Conservation (phyloP, 2,888 invertebrate genomes). For the Synergus laeviventris region DNA sequence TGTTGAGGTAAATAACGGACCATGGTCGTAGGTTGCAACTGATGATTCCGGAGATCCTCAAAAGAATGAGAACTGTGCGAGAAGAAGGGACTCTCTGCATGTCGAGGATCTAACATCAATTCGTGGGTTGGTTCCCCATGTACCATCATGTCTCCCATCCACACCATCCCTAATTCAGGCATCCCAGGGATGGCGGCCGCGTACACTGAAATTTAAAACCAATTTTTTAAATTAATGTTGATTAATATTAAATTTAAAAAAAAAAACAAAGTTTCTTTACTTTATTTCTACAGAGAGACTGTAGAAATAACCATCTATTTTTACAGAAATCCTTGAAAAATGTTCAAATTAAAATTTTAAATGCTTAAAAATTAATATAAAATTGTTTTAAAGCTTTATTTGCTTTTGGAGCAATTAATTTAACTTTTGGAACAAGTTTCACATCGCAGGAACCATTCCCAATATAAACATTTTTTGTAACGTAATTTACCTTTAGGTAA, state of each 20-base stretch:
- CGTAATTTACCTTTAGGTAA: neutral
- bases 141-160: slow-evolving; percentile 81
- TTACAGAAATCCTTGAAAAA: no score
- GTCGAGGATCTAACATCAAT: slow-evolving; percentile 73
- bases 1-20: slow-evolving; percentile 72
- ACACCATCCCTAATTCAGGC: slow-evolving; percentile 82
- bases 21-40: slow-evolving; percentile 72
- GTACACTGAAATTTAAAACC: slow-evolving; percentile 64
- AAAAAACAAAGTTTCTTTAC: no score
- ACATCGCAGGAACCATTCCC: no score
- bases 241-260: slow-evolving; percentile 30
- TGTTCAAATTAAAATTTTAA: no score
- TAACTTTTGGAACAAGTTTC: neutral
- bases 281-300: no score
- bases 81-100: slow-evolving; percentile 72
- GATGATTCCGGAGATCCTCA: slow-evolving; percentile 73
- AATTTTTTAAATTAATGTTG: slow-evolving; percentile 40
- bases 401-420: neutral
- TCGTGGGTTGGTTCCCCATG: slow-evolving; percentile 73
- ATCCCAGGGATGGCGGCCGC: slow-evolving; percentile 78
- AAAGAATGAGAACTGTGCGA: slow-evolving; percentile 70
- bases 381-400: neutral
- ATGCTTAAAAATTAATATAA: neutral
- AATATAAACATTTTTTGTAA: no score
- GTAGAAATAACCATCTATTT: no score